Percentiles rank a stretch among this genome's conserved stretches.
Conservation (phyloP, 2,113 vertebrate genomes). For the Clarias gariepinus region DNA sequence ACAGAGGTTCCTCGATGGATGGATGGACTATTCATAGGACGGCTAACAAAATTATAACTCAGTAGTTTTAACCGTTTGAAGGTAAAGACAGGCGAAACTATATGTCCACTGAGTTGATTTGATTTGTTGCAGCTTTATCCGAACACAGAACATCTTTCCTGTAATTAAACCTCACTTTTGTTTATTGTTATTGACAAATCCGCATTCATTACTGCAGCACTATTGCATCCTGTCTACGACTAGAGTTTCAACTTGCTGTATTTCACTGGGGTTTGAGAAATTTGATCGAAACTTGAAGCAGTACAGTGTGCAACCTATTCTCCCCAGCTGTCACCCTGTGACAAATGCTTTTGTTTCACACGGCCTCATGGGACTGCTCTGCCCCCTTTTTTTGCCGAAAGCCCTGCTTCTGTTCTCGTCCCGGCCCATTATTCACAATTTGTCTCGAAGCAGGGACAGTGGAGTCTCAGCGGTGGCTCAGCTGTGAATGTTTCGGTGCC, state of each 20-base stretch:
- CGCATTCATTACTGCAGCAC: background rate
- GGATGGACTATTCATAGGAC: too few relatives aligned
- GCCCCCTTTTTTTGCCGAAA: background rate
- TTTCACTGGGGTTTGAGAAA: background rate
- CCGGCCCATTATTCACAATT: slow-evolving; percentile 21
- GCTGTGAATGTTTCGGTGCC: background rate
- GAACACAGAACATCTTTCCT: background rate
- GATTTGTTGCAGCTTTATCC: background rate
- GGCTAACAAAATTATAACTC: background rate
- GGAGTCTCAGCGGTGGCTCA: slow-evolving; percentile 8
- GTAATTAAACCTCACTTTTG: background rate
- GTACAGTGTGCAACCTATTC: background rate
- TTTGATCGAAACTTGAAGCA: background rate
- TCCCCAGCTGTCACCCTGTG: slow-evolving; percentile 13
- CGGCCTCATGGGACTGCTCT: background rate
- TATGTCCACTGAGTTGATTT: background rate
- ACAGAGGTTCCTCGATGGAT: too few relatives aligned
- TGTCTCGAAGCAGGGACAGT: background rate
- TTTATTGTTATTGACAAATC: background rate
- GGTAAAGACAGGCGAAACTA: background rate
- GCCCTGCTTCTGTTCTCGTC: slow-evolving; percentile 2
- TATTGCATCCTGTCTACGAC: background rate
- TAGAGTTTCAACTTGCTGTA: background rate
- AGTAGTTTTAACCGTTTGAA: background rate
- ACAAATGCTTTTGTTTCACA: slow-evolving; percentile 27